Evolutionary conservation across 2,797 vertebrate species (phyloP).

Genomic region (Cuniculus paca): DNA sequence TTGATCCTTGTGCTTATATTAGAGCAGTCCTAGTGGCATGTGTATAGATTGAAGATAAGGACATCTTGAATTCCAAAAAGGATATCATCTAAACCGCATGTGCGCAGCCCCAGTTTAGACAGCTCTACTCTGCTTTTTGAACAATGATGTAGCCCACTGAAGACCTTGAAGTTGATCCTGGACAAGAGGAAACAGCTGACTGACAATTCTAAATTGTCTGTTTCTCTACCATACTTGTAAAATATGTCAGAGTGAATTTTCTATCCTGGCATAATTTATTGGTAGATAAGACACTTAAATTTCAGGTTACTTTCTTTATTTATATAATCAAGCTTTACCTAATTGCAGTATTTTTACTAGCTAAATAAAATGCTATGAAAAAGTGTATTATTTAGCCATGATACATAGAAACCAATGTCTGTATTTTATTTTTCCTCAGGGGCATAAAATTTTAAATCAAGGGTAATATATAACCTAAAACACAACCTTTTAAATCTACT

Average conservation of each 20-base stretch:
- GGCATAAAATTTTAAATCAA: slow-evolving; percentile 19
- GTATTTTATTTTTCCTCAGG: not conserved
- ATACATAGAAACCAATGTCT: not conserved
- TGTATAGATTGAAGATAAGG: not conserved
- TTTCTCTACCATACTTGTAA: slow-evolving; percentile 58
- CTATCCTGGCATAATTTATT: slow-evolving; percentile 34
- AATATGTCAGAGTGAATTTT: slow-evolving; percentile 60
- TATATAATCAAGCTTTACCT: not conserved
- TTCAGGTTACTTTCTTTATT: slow-evolving; percentile 7
- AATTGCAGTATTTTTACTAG: slow-evolving; percentile 5
- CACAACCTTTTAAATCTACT: slow-evolving; percentile 35
- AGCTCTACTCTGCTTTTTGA: slow-evolving; percentile 19
- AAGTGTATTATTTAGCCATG: not conserved
- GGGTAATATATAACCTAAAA: not conserved
- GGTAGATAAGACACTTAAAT: slow-evolving; percentile 27
- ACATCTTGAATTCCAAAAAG: slow-evolving; percentile 40
- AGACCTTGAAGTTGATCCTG: slow-evolving; percentile 45
- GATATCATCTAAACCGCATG: not conserved
- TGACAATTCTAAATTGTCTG: slow-evolving; percentile 60
- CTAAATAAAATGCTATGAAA: slow-evolving; percentile 56
- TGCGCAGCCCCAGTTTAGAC: not conserved
- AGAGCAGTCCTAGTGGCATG: not conserved
- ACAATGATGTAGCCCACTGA: not conserved
- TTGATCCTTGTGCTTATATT: not conserved
- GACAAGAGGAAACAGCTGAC: not conserved